Evolutionary conservation across 2,888 invertebrate genomes (phyloP), one percentile per base, ranked within the genome.

Genomic region (Itoplectis maculator): DNA sequence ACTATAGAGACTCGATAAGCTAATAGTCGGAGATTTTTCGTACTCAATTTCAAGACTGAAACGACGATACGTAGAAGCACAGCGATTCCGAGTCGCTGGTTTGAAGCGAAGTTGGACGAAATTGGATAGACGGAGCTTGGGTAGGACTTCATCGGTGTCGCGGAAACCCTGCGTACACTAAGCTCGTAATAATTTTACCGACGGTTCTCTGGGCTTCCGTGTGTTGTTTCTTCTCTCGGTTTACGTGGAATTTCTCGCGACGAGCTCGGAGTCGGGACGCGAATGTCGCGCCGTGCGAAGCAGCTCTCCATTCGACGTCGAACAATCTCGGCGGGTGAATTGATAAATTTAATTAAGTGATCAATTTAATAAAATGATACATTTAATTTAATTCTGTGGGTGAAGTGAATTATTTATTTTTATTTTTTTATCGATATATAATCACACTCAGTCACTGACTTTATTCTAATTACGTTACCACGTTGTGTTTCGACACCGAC

Each of bases 81-180:
- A 29, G 29, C 29, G 29, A 5, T 29, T 29, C 29, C 5, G 29
- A 35, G 29, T 15, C n/a, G 4, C 37, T 20, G 47, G 9, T 37
- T 2, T 8, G 29, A 20, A 35, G 80, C 81, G 80, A 70, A 86
- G 85, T 84, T 86, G 20, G 80, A 78, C 82, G 83, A 90, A 90
- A 90, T 90, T 87, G 89, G 90, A 90, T 90, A 83, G 86, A 88
- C 72, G 66, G n/a, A 70, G 82, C 86, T 82, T 79, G 81, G 80
- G 82, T 90, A 88, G 84, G 90, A 89, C 89, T 90, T 90, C 90
- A 76, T 73, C 85, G 87, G 82, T 84, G 85, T 82, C 85, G 82
- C 68, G 66, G 89, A 89, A 89, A 86, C 89, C 89, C 85, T 74
- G 66, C 88, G 81, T 37, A 79, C 79, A 75, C 75, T 88, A 88